Conservation (phyloP, 2,888 invertebrate species). For the Sympetrum striolatum region DNA sequence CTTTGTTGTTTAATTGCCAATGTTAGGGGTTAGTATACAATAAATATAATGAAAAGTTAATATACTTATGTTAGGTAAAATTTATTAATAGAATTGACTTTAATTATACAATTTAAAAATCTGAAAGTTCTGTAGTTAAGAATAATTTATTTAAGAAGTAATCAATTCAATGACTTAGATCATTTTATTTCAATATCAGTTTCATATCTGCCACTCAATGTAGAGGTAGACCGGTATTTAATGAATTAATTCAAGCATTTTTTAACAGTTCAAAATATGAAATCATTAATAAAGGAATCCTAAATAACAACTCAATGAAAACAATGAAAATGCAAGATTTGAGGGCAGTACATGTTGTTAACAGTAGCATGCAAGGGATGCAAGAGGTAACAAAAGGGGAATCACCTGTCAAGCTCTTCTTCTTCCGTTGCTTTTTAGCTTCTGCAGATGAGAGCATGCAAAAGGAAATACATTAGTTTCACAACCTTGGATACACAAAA, state of each 20-base stretch:
- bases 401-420: slow-evolving; percentile 90
- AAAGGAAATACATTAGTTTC: slow-evolving; percentile 52
- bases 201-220: neutral
- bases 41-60: neutral
- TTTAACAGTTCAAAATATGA: neutral
- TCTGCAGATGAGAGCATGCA: slow-evolving; percentile 69
- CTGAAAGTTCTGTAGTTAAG: neutral
- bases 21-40: neutral
- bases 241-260: neutral
- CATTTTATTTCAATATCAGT: neutral
- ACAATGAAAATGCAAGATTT: neutral
- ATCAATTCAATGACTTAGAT: neutral
- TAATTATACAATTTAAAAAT: neutral
- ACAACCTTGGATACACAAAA: slow-evolving; percentile 45
- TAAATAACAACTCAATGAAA: neutral
- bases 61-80: neutral
- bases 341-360: slow-evolving; percentile 14
- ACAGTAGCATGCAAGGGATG: slow-evolving; percentile 33
- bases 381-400: slow-evolving; percentile 46
- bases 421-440: slow-evolving; percentile 95
- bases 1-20: neutral
- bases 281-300: neutral
- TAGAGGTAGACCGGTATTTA: neutral
- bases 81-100: neutral
- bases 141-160: neutral